phyloP scores from a whole-genome alignment of 2,888 invertebrate genomes.

The Ptilodon capucinus region DNA sequence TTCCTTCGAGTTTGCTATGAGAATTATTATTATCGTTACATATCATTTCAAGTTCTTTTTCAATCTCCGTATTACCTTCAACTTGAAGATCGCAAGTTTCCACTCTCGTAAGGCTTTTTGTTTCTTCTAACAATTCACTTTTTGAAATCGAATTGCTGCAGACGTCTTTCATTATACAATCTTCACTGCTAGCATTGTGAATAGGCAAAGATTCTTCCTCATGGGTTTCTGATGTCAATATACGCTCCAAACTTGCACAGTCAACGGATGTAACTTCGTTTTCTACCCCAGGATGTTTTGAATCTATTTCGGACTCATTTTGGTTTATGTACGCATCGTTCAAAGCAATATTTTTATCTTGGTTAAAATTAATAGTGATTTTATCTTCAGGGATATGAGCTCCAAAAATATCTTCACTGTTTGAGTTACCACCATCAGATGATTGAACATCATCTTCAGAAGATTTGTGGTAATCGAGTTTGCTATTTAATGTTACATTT shows the following conservation, averaged over 20 bases:
- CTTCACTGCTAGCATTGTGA: not conserved
- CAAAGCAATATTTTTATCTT: not conserved
- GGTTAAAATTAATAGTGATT: not conserved
- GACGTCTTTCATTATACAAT: slow-evolving; percentile 1
- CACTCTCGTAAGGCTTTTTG: slow-evolving; percentile 1
- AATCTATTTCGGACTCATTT: not conserved
- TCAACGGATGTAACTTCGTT: not conserved
- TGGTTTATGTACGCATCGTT: not conserved
- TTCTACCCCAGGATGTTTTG: not conserved
- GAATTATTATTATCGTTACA: slow-evolving; percentile 8
- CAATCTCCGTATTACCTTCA: slow-evolving; percentile 1
- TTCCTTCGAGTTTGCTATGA: slow-evolving; percentile 7
- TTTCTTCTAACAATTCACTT: slow-evolving; percentile 3
- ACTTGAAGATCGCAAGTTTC: slow-evolving; percentile 2
- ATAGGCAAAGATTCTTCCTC: slow-evolving; percentile 1
- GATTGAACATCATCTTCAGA: slow-evolving; percentile 7
- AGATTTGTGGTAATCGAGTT: not conserved
- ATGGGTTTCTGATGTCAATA: not conserved
- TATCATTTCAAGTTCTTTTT: slow-evolving; percentile 2
- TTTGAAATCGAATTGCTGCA: not conserved
- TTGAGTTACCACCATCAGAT: not conserved
- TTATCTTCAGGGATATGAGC: not conserved
- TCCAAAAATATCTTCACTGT: not conserved
- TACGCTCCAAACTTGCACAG: not conserved
- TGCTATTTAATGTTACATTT: not conserved